Base-by-base conservation (phyloP, 2,888 invertebrate genomes). In the Nasonia oneida region DNA sequence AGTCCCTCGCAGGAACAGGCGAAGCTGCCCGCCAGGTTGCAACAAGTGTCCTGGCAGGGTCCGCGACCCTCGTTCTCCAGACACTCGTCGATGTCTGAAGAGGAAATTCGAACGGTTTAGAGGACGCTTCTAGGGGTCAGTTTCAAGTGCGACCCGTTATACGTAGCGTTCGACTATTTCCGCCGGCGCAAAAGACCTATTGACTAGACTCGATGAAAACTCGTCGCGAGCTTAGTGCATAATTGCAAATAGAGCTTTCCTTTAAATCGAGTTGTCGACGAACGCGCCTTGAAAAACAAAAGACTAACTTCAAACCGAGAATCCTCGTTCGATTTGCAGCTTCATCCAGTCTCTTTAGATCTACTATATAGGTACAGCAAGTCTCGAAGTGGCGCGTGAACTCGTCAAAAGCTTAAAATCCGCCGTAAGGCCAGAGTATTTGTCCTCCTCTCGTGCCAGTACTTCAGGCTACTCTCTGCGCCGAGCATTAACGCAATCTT, bases 11-110 rank as follows among this genome's bases (percentile, higher is more conserved):
- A 96, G 53, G 94, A 94, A 90, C 96, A 96, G 85, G 91, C 92
- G 92, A 95, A 96, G 82, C 94, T 94, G 70, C 96, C 95, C 89
- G 94, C 93, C 50, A 94, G 94, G 91, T 96, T 96, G 86, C 93
- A 92, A 92, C 96, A 96, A 74, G 94, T 94, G 90, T 95, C 95
- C 92, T 96, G 95, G 90, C 96, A 96, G 15, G 96, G 96, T 15
- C 95, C 96, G 89, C 94, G 94, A 18, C 96, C 96, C 92, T 95
- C 96, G 89, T 95, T 94, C 88, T 95, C 92, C 53, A 94, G 92
- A 90, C 96, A 96, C 92, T 96, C 96, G 92, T 96, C 95, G 89
- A 95, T 93, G 91, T 95, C 95, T 94, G 76, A 71, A 57, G 61
- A 86, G 80, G 53, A n/a, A 39, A 23, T n/a, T 47, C 8, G 57